Evolutionary conservation across 2,113 vertebrate species (phyloP), one percentile per base, ranked within the genome.

Genomic region (Kryptolebias marmoratus): DNA sequence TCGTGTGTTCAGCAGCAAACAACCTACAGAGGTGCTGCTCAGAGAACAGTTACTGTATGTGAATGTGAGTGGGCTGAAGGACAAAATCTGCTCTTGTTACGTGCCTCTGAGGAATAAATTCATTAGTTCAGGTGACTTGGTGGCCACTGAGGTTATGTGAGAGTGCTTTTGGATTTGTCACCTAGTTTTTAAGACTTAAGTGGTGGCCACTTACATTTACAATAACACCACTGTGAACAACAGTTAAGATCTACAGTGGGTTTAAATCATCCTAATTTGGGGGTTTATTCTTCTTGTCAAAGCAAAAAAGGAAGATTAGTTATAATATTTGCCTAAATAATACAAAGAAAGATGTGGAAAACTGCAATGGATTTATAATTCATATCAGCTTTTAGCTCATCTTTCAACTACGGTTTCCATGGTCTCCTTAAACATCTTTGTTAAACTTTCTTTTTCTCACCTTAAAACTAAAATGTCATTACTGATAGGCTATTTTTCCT

Each of bases 11-110:
- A 70, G 58, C 52, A 65, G 67, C 68, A 67, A 73, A 80, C 80
- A 74, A 75, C 78, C 79, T 64, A 65, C 62, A 80, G 65, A 54
- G 36, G 69, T 52, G 49, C 59, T 61, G 58, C 68, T 78, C 67
- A 58, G 62, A 71, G 49, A 68, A 85, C 52, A 66, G 68, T 71
- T 66, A 67, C 64, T 36, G 66, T 42, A 61, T 59, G 61, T 52
- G 68, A 42, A 44, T 1, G 49, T 72, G 44, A 64, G 56, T 48
- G 18, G 22, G 31, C 68, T 89, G 79, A 89, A 90, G 85, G 89
- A 87, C 71, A 79, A 60, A 69, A 30, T 44, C 45, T 16, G 42
- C 42, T 67, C 68, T 62, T 73, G 59, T 48, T 31, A 3, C 15
- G 49, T 6, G 67, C 64, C 47, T 65, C 16, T 28, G 12, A 68